These are phyloP conservation scores for Hystrix cristata DNA, from an alignment of 2,113 vertebrate species.

Conservation along the genomic window DNA sequence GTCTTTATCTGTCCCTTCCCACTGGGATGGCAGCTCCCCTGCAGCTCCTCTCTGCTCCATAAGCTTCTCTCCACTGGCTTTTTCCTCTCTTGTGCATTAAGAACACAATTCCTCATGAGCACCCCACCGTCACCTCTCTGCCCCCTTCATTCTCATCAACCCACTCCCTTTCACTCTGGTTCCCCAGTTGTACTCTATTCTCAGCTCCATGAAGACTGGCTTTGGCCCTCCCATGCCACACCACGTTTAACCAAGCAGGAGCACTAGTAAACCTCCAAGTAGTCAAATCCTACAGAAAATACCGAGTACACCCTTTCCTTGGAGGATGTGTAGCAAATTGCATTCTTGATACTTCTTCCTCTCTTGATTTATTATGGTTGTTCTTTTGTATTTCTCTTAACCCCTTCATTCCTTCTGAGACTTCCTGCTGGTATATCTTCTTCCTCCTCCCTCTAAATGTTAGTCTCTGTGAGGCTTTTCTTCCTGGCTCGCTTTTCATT, in stretches of 20 bases:
- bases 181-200: background rate
- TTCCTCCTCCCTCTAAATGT: background rate
- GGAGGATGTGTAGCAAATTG: background rate
- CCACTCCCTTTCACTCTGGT: background rate
- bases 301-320: background rate
- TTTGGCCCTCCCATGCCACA: background rate
- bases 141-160: background rate
- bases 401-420: background rate
- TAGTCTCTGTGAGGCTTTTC: background rate
- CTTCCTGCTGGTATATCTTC: background rate
- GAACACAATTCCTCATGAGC: background rate
- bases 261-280: background rate
- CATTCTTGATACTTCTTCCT: background rate
- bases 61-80: background rate
- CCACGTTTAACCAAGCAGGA: background rate
- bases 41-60: background rate
- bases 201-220: background rate
- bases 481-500: background rate
- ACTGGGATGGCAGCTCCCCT: background rate
- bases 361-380: background rate
- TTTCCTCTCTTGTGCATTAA: background rate
- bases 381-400: background rate
- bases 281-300: background rate
- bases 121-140: background rate
- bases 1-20: background rate